Percentiles rank a stretch among this genome's conserved stretches.
phyloP scores from a whole-genome alignment of 2,888 invertebrate species.

The Ormyrus pomaceus region DNA sequence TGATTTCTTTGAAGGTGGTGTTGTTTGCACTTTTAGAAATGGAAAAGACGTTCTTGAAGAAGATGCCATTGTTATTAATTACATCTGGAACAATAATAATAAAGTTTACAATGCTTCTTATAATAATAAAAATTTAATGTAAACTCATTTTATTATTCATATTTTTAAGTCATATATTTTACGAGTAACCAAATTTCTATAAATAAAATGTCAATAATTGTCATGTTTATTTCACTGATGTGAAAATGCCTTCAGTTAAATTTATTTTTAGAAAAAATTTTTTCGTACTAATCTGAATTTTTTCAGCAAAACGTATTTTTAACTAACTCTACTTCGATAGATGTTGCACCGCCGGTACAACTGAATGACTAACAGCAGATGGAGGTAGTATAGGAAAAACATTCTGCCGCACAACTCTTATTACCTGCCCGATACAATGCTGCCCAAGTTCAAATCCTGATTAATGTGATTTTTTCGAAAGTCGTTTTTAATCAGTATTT shows the following conservation, averaged over 20 bases:
- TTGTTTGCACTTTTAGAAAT: constrained; percentile 12
- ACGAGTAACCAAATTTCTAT: no score
- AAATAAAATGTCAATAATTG: no score
- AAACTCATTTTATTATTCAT: no score
- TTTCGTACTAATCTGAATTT: constrained; percentile 3
- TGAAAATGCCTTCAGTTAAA: not conserved
- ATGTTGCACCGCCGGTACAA: not conserved
- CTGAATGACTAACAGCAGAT: constrained; percentile 30
- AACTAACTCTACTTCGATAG: not conserved
- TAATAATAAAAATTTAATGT: no score
- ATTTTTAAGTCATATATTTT: no score
- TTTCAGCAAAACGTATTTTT: constrained; percentile 21
- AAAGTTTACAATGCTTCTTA: no score
- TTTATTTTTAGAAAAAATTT: not conserved
- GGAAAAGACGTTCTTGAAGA: constrained; percentile 21
- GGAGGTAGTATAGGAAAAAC: constrained; percentile 47
- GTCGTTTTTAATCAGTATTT: no score
- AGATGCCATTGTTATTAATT: constrained; percentile 3
- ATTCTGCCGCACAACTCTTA: no score
- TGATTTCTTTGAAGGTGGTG: constrained; percentile 20
- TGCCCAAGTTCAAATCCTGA: no score
- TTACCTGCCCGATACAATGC: no score
- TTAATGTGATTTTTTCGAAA: no score
- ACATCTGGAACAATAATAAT: constrained; percentile 4
- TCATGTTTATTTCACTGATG: no score